Evolutionary conservation across 2,113 vertebrate species (phyloP).

Genomic region (Chlorodrepanis virens): DNA sequence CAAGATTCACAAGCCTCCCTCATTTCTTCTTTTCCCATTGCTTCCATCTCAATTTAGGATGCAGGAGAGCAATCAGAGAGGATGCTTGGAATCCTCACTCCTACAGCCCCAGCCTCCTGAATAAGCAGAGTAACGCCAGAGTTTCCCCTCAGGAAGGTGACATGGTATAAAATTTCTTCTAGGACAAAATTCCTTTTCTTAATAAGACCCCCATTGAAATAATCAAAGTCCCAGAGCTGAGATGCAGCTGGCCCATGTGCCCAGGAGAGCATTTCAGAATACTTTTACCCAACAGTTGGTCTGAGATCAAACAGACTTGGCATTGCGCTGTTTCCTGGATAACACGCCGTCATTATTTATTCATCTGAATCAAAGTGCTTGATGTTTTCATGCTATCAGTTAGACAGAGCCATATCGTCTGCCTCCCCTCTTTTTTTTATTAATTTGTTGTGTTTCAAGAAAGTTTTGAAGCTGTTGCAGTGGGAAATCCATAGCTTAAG

Average conservation of each 20-base stretch:
- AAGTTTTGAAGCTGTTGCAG: constrained; percentile 45
- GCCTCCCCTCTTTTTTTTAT: not conserved
- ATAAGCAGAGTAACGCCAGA: not conserved
- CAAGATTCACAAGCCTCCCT: not conserved
- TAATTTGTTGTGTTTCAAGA: constrained; percentile 36
- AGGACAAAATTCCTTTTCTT: not conserved
- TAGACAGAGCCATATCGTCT: constrained; percentile 46
- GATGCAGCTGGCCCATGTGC: not conserved
- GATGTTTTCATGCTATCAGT: constrained; percentile 44
- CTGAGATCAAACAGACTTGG: constrained; percentile 66
- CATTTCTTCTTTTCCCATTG: not conserved
- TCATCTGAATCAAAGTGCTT: constrained; percentile 58
- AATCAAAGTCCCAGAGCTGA: not conserved
- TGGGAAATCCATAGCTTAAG: constrained; percentile 33
- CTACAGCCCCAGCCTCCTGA: not conserved
- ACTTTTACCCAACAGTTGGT: constrained; percentile 60
- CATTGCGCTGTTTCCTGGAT: constrained; percentile 44
- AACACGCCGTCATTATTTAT: constrained; percentile 63
- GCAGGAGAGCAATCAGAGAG: not conserved
- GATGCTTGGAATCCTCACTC: not conserved
- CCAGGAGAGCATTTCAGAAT: constrained; percentile 24
- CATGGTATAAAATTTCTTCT: not conserved
- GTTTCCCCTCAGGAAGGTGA: not conserved
- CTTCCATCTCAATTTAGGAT: not conserved
- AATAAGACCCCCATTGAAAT: constrained; percentile 36